A percentile compares a stretch with the other conserved stretches of the same genome.
Conservation (phyloP, 2,888 invertebrate species). For the Aplocera efformata region DNA sequence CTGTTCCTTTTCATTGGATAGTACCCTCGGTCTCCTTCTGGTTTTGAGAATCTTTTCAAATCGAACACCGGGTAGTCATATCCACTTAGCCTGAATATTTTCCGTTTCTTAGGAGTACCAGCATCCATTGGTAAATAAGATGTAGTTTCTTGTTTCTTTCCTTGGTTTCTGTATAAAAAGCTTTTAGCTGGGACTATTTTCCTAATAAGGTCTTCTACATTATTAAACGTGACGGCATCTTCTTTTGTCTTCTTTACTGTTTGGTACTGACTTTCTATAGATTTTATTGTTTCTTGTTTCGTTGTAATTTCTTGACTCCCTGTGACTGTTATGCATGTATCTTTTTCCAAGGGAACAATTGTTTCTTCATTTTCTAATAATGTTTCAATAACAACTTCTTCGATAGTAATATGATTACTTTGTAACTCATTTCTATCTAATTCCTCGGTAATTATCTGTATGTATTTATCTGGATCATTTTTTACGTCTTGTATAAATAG, state of each 20-base stretch:
- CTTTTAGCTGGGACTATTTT: conserved; percentile 68
- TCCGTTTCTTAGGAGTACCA: conserved; percentile 49
- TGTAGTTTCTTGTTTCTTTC: conserved; percentile 46
- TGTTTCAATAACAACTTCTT: conserved; percentile 14
- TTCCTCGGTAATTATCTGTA: not conserved
- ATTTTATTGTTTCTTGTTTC: conserved; percentile 13
- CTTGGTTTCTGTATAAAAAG: conserved; percentile 66
- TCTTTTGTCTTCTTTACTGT: conserved; percentile 50
- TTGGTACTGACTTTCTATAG: conserved; percentile 60
- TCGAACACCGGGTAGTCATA: conserved; percentile 69
- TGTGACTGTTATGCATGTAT: conserved; percentile 15
- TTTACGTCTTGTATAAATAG: conserved; percentile 56
- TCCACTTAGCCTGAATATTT: conserved; percentile 60
- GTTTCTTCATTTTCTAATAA: conserved; percentile 18
- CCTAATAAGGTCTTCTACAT: conserved; percentile 63
- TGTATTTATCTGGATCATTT: conserved; percentile 52
- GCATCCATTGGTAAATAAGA: conserved; percentile 72
- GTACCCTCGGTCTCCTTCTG: conserved; percentile 62
- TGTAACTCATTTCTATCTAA: not conserved
- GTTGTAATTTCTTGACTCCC: conserved; percentile 10
- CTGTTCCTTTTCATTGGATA: conserved; percentile 63
- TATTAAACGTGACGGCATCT: conserved; percentile 35
- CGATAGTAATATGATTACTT: not conserved
- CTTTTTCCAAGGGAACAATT: conserved; percentile 24
- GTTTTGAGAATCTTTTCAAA: conserved; percentile 52